These are phyloP conservation scores for Phoenoteleia sp. DNA, from an alignment of 2,888 invertebrate species.

Conservation along the genomic window DNA sequence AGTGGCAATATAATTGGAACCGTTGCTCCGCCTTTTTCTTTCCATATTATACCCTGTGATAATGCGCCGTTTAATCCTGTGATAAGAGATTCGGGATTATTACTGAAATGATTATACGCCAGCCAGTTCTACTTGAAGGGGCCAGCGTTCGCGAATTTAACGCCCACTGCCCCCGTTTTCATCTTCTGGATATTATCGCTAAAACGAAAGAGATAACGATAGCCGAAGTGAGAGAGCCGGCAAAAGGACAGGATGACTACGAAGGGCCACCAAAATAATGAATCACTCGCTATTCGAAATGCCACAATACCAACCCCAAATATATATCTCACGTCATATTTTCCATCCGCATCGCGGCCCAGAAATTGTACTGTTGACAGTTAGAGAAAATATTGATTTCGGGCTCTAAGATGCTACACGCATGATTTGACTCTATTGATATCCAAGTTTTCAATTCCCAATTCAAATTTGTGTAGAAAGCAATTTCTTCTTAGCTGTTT, in stretches of 20 bases:
- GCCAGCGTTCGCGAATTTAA: conserved; percentile 59
- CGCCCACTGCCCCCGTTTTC: conserved; percentile 49
- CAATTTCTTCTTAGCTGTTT: not conserved
- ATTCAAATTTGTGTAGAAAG: conserved; percentile 11
- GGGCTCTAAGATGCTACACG: conserved; percentile 13
- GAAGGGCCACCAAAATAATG: conserved; percentile 81
- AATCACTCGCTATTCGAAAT: conserved; percentile 81
- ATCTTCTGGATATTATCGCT: conserved; percentile 67
- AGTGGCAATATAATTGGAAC: not conserved
- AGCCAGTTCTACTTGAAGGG: conserved; percentile 79
- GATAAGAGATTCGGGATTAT: conserved; percentile 81
- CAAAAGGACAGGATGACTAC: conserved; percentile 75
- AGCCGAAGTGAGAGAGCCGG: conserved; percentile 34
- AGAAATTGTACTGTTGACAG: conserved; percentile 48
- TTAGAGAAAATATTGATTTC: conserved; percentile 52
- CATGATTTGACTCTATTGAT: conserved; percentile 28
- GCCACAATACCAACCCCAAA: conserved; percentile 75
- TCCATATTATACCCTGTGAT: conserved; percentile 22
- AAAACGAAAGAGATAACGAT: conserved; percentile 53
- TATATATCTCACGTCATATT: conserved; percentile 75
- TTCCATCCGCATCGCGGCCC: conserved; percentile 69
- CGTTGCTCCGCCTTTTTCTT: conserved; percentile 40
- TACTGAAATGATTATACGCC: conserved; percentile 82
- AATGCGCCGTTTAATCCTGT: conserved; percentile 79
- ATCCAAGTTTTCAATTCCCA: conserved; percentile 31